phyloP scores from a whole-genome alignment of 2,797 vertebrate genomes.

The Syngnathus rostellatus region DNA sequence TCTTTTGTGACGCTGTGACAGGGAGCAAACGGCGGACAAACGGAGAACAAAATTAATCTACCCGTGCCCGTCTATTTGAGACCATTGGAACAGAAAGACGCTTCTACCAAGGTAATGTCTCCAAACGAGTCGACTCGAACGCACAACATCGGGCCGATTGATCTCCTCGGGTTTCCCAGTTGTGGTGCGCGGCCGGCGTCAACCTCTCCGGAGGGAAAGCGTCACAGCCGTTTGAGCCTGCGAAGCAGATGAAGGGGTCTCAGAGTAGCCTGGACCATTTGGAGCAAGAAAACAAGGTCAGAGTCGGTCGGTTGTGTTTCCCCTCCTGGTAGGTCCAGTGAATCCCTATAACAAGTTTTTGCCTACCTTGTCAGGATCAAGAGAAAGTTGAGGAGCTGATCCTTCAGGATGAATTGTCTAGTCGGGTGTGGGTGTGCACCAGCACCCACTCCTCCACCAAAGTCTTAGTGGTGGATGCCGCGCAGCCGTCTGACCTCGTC shows the following conservation, averaged over 20 bases:
- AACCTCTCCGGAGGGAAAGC: constrained; percentile 74
- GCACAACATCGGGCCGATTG: no score
- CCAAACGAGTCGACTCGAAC: not conserved
- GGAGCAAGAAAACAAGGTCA: constrained; percentile 65
- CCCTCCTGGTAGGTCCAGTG: not conserved
- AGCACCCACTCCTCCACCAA: constrained; percentile 94
- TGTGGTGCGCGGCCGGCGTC: constrained; percentile 94
- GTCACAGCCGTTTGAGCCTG: constrained; percentile 53
- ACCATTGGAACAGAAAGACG: constrained; percentile 90
- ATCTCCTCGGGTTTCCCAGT: constrained; percentile 54
- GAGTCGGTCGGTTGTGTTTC: not conserved
- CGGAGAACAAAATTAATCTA: constrained; percentile 87
- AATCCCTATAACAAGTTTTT: constrained; percentile 9
- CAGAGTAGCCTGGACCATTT: constrained; percentile 70
- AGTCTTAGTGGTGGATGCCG: constrained; percentile 90
- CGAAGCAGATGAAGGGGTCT: constrained; percentile 73
- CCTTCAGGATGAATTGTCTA: constrained; percentile 70
- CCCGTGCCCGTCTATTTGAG: constrained; percentile 93
- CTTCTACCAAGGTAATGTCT: constrained; percentile 85
- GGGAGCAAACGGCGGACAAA: constrained; percentile 76
- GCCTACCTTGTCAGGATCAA: constrained; percentile 26
- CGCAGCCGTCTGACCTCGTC: constrained; percentile 86
- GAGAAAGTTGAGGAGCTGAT: constrained; percentile 63
- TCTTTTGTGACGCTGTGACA: constrained; percentile 18
- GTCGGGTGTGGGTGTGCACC: constrained; percentile 92